Base-by-base conservation (phyloP, 2,113 vertebrate genomes). In the Actinemys pallida region DNA sequence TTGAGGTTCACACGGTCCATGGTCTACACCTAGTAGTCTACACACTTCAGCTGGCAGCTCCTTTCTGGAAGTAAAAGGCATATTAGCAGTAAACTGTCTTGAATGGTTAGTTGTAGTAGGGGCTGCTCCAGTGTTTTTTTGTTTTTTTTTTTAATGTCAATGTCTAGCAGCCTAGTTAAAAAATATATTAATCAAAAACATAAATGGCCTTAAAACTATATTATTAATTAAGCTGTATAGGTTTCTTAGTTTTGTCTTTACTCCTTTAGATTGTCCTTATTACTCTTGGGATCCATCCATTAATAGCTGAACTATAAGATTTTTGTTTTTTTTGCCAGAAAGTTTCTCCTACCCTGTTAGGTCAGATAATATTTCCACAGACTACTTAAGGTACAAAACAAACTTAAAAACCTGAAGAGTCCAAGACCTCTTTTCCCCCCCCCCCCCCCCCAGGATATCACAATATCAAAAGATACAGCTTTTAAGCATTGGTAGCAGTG, bases 391-490 rank as follows among this genome's bases (percentile, higher is more conserved):
- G 14, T 29, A 56, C 24, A 59, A 29, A 29, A 59, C 24, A 29
- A 59, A 29, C 11, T 59, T 59, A 59, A 59, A 59, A 59, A 59
- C 27, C 57, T 59, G 57, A 35, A 16, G 59, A 35, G 59, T 35
- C 35, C 29, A 35, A 65, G 6, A 35, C 31, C 14, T 7, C 53
- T 3, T 7, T 3, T 7, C 50, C 20, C 5, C 57, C 0, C 16
- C 31, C 14, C 19, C 53, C 3, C 53, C 50, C 53, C 5, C 57
- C 0, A 5, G 27, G 14, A 35, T 35, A 65, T 65, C 11, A 12
- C 5, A 65, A 8, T 65, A 31, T 65, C 31, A 65, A 35, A 65
- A 65, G 59, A 65, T 8, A 65, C 16, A 11, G 11, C 29, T 16
- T 35, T 62, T 62, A 35, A 62, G 27, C 29, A 31, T 31, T 8